These are phyloP conservation scores for Spodoptera picta DNA, from an alignment of 2,888 invertebrate genomes.

Conservation along the genomic window DNA sequence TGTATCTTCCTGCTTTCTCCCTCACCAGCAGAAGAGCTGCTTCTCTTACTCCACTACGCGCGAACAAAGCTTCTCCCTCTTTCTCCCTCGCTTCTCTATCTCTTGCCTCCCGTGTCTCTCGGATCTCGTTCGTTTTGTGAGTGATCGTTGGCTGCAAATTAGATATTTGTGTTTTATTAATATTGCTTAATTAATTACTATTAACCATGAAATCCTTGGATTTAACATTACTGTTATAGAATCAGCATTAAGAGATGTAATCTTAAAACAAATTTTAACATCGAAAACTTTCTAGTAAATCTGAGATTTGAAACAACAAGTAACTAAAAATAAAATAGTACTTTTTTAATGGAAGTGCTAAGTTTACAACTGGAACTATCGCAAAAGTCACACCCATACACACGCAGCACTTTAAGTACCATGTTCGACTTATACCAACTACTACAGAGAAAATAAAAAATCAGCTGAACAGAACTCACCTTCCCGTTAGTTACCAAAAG, in stretches of 20 bases:
- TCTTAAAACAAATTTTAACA: too few species aligned
- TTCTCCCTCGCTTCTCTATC: slow-evolving; percentile 82
- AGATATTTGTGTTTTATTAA: not conserved
- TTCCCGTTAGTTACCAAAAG: slow-evolving; percentile 97
- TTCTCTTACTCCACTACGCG: slow-evolving; percentile 94
- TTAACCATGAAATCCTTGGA: too few species aligned
- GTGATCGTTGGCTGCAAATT: slow-evolving; percentile 90
- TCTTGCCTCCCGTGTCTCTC: slow-evolving; percentile 82
- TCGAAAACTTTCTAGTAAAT: not conserved
- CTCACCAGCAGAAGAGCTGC: slow-evolving; percentile 96
- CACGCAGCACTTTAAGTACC: not conserved
- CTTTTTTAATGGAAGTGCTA: not conserved
- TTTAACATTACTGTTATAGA: too few species aligned
- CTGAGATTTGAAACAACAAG: not conserved
- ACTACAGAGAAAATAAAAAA: slow-evolving; percentile 35
- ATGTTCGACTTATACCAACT: not conserved
- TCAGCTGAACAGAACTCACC: slow-evolving; percentile 84
- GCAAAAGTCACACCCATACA: not conserved
- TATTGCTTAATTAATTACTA: too few species aligned
- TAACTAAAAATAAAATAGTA: not conserved
- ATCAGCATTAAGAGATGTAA: not conserved
- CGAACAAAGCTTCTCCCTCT: slow-evolving; percentile 89
- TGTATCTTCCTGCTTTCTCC: slow-evolving; percentile 96
- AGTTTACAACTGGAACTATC: slow-evolving; percentile 19
- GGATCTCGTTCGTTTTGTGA: slow-evolving; percentile 91